Conservation (phyloP, 2,113 vertebrate species). For the Epinephelus lanceolatus region DNA sequence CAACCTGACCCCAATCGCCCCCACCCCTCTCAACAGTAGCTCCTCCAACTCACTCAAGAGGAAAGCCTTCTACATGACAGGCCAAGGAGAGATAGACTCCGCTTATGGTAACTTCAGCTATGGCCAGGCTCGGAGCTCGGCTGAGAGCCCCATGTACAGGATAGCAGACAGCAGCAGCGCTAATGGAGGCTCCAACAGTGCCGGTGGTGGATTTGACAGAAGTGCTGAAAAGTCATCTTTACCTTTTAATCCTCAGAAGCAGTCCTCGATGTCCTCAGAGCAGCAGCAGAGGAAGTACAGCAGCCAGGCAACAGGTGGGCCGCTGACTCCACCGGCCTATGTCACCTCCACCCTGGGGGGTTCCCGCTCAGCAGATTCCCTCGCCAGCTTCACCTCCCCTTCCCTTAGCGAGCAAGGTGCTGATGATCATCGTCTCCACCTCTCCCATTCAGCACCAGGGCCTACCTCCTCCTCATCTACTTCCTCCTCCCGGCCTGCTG, state of each 20-base stretch:
- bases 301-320: conserved; percentile 89
- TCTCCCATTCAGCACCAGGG: conserved; percentile 91
- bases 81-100: conserved; percentile 95
- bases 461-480: conserved; percentile 84
- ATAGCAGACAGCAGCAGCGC: conserved; percentile 94
- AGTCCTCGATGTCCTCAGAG: conserved; percentile 90
- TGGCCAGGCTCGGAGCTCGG: conserved; percentile 90
- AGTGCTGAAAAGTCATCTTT: conserved; percentile 91
- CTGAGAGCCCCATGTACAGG: conserved; percentile 96
- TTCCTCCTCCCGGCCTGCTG: conserved; percentile 92
- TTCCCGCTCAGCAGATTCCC: conserved; percentile 91
- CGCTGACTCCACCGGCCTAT: conserved; percentile 93
- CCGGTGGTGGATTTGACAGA: conserved; percentile 92
- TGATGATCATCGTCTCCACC: conserved; percentile 92
- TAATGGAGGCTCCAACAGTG: conserved; percentile 90
- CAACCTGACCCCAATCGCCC: conserved; percentile 92
- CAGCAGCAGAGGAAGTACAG: conserved; percentile 96
- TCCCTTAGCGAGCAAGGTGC: conserved; percentile 89
- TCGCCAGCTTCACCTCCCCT: conserved; percentile 92
- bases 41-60: conserved; percentile 95
- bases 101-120: conserved; percentile 96
- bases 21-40: conserved; percentile 91
- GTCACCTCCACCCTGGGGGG: conserved; percentile 88
- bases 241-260: conserved; percentile 95
- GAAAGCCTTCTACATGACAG: conserved; percentile 97